Evolutionary conservation across 2,797 vertebrate genomes (phyloP).

Genomic region (Alcedo quadribrachys): DNA sequence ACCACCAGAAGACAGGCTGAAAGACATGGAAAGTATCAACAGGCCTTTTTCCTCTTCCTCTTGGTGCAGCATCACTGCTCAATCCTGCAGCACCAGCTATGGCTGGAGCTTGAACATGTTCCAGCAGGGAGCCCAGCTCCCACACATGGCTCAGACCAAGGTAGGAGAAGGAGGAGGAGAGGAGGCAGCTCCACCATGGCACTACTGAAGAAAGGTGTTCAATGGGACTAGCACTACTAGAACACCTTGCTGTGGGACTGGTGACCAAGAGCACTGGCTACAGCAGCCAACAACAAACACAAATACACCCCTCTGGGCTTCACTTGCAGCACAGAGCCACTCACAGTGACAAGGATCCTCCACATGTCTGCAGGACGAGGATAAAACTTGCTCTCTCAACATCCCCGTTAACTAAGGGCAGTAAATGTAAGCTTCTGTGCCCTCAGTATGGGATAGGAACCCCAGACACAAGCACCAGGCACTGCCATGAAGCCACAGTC

Average conservation of each 20-base stretch:
- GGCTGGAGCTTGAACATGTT: neutral
- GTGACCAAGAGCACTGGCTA: neutral
- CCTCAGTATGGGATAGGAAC: neutral
- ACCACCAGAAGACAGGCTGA: neutral
- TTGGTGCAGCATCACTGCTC: neutral
- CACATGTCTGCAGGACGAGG: neutral
- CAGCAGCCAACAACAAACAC: neutral
- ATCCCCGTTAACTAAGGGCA: neutral
- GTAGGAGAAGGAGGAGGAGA: neutral
- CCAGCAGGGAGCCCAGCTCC: neutral
- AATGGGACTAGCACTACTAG: accelerated
- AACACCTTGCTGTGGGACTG: neutral
- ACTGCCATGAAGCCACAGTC: neutral
- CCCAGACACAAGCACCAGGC: neutral
- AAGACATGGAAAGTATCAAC: neutral
- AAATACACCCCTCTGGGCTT: neutral
- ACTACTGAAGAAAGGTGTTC: neutral
- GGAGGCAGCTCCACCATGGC: neutral
- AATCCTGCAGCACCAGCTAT: neutral
- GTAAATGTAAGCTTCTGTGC: neutral
- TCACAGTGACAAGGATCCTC: neutral
- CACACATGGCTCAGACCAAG: neutral
- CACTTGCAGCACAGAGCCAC: neutral
- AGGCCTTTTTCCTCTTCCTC: neutral
- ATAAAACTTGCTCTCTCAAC: neutral